Percentiles rank a stretch among this genome's conserved stretches.
These are phyloP conservation scores for Pachyuromys duprasi DNA, from an alignment of 2,797 vertebrate genomes.

Conservation along the genomic window DNA sequence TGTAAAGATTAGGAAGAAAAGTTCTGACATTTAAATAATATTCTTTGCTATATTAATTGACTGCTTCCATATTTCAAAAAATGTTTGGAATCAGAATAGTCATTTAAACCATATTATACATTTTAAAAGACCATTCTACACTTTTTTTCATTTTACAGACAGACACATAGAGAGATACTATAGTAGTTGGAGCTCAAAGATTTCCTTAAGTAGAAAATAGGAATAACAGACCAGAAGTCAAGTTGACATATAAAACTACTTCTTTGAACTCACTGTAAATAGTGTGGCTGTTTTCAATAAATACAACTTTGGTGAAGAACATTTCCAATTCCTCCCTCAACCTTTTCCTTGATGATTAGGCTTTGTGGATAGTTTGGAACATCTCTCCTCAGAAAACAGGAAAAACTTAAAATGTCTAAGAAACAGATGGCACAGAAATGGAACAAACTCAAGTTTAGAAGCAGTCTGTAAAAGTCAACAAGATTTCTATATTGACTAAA, in stretches of 20 bases:
- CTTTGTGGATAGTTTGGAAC: constrained; percentile 15
- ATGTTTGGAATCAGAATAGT: not conserved
- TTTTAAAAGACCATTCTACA: not conserved
- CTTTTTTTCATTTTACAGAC: not conserved
- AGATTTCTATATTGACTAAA: not conserved
- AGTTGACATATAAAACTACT: constrained; percentile 2
- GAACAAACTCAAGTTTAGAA: constrained; percentile 26
- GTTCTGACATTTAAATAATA: constrained; percentile 18
- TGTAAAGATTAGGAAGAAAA: constrained; percentile 80
- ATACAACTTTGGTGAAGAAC: not conserved
- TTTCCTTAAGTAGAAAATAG: constrained; percentile 44
- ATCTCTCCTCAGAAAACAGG: constrained; percentile 12
- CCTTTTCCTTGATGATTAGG: not conserved
- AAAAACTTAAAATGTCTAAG: not conserved
- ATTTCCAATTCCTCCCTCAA: not conserved
- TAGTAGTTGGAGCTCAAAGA: not conserved
- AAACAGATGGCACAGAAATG: not conserved
- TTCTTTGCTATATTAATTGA: not conserved
- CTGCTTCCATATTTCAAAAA: constrained; percentile 47
- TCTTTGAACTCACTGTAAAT: not conserved
- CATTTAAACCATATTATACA: not conserved
- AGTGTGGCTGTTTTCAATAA: not conserved
- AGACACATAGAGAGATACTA: not conserved
- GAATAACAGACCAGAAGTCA: constrained; percentile 32
- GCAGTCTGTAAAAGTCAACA: constrained; percentile 76